Conservation (phyloP, 2,888 invertebrate genomes). For the Caenorhabditis sp. region DNA sequence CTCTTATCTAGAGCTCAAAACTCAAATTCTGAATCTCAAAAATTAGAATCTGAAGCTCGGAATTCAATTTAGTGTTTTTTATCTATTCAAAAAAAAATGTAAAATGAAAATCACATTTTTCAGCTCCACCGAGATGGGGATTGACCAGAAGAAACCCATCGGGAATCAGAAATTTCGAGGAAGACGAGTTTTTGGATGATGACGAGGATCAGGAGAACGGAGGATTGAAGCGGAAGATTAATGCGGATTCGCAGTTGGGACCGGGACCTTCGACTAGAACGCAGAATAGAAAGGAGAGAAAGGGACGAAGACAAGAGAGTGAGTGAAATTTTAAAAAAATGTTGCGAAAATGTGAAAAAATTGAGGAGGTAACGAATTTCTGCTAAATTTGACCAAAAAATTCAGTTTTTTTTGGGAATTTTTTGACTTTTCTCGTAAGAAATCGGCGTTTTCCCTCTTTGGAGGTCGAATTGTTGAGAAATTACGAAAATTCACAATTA, state of each 20-base stretch:
- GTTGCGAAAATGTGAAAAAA: neutral
- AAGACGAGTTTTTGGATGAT: conserved; percentile 28
- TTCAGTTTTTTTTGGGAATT: neutral
- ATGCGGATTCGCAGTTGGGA: conserved; percentile 37
- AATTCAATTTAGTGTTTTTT: too few relatives aligned
- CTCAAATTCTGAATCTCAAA: too few relatives aligned
- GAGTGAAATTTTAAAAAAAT: neutral
- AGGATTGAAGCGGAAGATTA: conserved; percentile 36
- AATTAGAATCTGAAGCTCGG: too few relatives aligned
- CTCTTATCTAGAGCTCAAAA: too few relatives aligned
- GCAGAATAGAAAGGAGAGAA: conserved; percentile 7
- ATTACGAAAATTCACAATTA: too few relatives aligned
- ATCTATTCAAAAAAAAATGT: too few relatives aligned
- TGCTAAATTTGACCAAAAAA: neutral
- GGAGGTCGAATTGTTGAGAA: too few relatives aligned
- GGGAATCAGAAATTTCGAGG: too few relatives aligned
- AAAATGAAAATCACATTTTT: neutral
- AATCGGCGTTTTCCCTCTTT: too few relatives aligned
- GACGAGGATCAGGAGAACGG: conserved; percentile 28
- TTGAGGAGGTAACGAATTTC: neutral
- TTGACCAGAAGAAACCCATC: too few relatives aligned
- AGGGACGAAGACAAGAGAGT: neutral
- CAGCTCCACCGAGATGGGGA: neutral
- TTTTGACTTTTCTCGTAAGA: too few relatives aligned
- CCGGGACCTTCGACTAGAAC: conserved; percentile 8